These are phyloP conservation scores for Sebastes fasciatus DNA, from an alignment of 2,113 vertebrate species.

Conservation along the genomic window DNA sequence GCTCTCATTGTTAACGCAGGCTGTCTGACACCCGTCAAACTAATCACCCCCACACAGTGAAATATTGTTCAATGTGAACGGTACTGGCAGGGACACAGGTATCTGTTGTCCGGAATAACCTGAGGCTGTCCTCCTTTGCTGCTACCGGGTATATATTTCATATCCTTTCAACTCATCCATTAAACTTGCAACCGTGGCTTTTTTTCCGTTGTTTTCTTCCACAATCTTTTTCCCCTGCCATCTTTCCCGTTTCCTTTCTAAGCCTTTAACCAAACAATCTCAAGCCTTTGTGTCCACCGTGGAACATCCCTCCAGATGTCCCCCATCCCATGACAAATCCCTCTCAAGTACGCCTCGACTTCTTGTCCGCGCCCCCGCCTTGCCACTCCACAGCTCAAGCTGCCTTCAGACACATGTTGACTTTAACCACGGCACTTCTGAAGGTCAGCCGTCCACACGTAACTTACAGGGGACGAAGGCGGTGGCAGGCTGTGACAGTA, in stretches of 20 bases:
- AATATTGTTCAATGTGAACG: constrained; percentile 29
- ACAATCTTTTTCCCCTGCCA: constrained; percentile 12
- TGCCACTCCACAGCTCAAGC: constrained; percentile 8
- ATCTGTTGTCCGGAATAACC: constrained; percentile 42
- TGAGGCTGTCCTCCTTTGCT: constrained; percentile 39
- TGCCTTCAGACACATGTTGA: constrained; percentile 38
- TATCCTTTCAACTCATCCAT: constrained; percentile 35
- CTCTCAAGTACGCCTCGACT: constrained; percentile 39
- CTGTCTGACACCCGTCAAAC: constrained; percentile 56
- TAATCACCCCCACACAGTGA: constrained; percentile 41
- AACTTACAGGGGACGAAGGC: constrained; percentile 20
- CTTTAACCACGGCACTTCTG: constrained; percentile 18
- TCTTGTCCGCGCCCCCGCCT: not conserved
- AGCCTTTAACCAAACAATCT: constrained; percentile 58
- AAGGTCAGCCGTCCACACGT: constrained; percentile 72
- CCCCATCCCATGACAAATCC: constrained; percentile 48
- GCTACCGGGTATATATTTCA: constrained; percentile 27
- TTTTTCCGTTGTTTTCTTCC: constrained; percentile 7
- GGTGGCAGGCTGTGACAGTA: constrained; percentile 63
- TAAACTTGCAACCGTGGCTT: constrained; percentile 9
- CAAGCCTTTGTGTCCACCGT: constrained; percentile 47
- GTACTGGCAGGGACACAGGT: constrained; percentile 45
- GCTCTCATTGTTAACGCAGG: constrained; percentile 39
- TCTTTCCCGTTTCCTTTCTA: constrained; percentile 23
- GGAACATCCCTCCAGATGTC: constrained; percentile 33